Evolutionary conservation across 2,888 invertebrate species (phyloP), one percentile per base, ranked within the genome.

Genomic region (Gortyna flavago): DNA sequence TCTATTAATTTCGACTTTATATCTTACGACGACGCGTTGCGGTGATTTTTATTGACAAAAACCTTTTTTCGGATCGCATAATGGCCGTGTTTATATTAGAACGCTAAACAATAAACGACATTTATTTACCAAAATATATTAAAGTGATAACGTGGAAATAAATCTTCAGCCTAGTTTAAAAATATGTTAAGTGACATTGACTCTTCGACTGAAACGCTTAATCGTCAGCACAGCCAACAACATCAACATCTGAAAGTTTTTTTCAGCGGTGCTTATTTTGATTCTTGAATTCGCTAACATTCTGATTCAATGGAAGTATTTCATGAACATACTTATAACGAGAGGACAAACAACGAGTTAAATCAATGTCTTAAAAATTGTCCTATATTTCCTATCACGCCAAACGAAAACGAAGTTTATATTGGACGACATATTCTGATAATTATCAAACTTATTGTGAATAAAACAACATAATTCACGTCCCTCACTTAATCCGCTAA

Each of bases 401-500:
- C 38, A 73, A 74, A 72, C n/a, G 29, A 54, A 64, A 67, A 61
- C 35, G 3, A 76, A 69, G 21, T 77, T n/a, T 73, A 66, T 64
- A 72, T 38, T 75, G 21, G 29, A 71, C 13, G 29, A 68, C 66
- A 77, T 80, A 59, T 76, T 67, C 25, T 25, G 69, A 76, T 54
- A 66, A 74, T 75, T 72, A 75, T 83, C 72, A 82, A 77, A 65
- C 41, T 75, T 62, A 70, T 75, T 78, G 77, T 81, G 77, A 78
- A 84, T 81, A 72, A 82, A 88, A 88, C 75, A 86, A 80, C 74
- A 85, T 88, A 84, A 95, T 94, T 94, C 93, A 93, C 90, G 91
- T 92, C 90, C 84, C 82, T 87, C 91, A 90, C 90, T 92, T 94
- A 95, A 94, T 95, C 93, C 91, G 91, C 89, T 91, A 93, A 93